phyloP scores from a whole-genome alignment of 2,113 vertebrate species.

The Lagopus leucura region DNA sequence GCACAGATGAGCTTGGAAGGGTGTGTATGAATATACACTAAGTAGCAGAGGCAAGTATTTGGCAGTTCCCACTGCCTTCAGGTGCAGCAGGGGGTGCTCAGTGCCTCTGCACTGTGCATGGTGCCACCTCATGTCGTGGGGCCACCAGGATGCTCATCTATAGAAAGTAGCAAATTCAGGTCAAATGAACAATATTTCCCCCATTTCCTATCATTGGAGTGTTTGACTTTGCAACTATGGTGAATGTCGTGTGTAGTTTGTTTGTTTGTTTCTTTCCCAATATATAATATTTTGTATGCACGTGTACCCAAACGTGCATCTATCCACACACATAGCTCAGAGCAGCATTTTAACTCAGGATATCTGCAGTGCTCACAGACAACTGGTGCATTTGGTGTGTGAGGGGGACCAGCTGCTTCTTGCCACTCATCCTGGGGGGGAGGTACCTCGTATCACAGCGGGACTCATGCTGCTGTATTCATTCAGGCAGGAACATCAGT shows the following conservation, averaged over 20 bases:
- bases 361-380: neutral
- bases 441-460: neutral
- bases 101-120: neutral
- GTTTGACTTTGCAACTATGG: neutral
- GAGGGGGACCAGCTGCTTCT: neutral
- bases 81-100: neutral
- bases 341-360: neutral
- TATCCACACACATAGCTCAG: rapidly evolving
- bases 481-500: neutral
- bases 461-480: neutral
- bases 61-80: neutral
- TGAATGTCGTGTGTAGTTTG: neutral
- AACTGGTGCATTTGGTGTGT: neutral
- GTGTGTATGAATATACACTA: neutral
- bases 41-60: neutral
- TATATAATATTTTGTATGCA: neutral
- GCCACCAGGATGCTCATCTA: neutral
- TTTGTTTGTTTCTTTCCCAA: neutral
- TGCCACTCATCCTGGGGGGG: neutral
- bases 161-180: neutral
- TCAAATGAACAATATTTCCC: neutral
- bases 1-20: neutral
- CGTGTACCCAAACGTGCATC: rapidly evolving
- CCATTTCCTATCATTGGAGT: neutral
- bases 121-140: neutral